Evolutionary conservation across 2,797 vertebrate genomes (phyloP).

Genomic region (Syndactyla subalaris): DNA sequence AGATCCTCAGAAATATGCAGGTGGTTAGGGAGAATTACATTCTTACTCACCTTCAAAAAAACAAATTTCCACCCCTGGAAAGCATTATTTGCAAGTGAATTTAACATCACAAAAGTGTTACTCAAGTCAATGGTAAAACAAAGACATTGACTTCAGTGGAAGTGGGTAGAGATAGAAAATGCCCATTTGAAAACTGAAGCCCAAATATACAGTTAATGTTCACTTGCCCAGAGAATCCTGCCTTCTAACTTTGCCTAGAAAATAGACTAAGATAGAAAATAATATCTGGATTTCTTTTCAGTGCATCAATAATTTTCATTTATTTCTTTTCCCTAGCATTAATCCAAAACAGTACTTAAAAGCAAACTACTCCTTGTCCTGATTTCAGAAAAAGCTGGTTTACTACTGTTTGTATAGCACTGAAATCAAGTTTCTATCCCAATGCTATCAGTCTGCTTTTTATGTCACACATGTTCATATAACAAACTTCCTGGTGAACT

Average conservation of each 20-base stretch:
- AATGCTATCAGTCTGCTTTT: slow-evolving; percentile 43
- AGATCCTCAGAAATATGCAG: neutral
- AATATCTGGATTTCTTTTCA: neutral
- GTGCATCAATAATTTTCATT: slow-evolving; percentile 26
- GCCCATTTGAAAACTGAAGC: neutral
- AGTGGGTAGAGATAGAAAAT: neutral
- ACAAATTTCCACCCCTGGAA: neutral
- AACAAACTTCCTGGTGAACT: slow-evolving; percentile 23
- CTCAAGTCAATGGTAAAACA: neutral
- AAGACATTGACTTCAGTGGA: neutral
- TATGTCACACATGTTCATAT: neutral
- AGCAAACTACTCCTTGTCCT: neutral
- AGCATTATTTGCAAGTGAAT: neutral
- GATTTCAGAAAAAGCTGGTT: slow-evolving; percentile 52
- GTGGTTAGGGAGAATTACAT: neutral
- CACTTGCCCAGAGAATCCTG: neutral
- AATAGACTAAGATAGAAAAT: neutral
- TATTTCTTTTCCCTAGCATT: slow-evolving; percentile 14
- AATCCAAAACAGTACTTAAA: slow-evolving; percentile 28
- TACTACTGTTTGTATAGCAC: slow-evolving; percentile 23
- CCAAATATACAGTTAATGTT: neutral
- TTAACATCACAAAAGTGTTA: neutral
- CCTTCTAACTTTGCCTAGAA: neutral
- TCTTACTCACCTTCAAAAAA: neutral
- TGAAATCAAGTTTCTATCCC: slow-evolving; percentile 33